Evolutionary conservation across 2,888 invertebrate genomes (phyloP), one percentile per base, ranked within the genome.

Genomic region (Hesperia comma): DNA sequence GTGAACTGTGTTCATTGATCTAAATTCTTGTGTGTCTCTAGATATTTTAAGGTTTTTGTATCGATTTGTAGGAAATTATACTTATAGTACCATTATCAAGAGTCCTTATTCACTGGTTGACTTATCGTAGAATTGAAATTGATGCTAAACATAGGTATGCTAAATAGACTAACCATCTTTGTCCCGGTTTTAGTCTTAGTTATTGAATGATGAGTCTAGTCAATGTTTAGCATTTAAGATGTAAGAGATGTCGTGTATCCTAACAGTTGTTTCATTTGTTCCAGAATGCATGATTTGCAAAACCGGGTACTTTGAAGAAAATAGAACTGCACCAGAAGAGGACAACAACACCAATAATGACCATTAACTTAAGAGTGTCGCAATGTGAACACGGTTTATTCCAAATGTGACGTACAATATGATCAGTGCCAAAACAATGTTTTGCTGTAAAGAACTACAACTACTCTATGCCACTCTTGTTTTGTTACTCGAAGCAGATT

Each of bases 341-440:
- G 57, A 61, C 53, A 70, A 32, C 32, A 63, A 68, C 69, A 70
- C 17, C 69, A 86, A 90, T 82, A 82, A 90, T 92, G 92, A 92
- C 91, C 85, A 92, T 91, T 81, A 92, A 92, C 81, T 83, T 92
- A 79, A 90, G 91, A 87, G 81, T 75, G 71, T 76, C 79, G 69
- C 70, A 67, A 73, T 72, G 74, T 81, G 75, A 79, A 68, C 70
- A 71, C 56, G 74, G 73, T 72, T 75, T 77, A 67, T 76, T 75
- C 74, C 87, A 80, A 84, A 88, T 87, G 87, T 91, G 89, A 90
- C 86, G 77, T 78, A 79, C 72, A 76, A 76, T 71, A 70, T 41
- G 58, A 68, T 68, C 71, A 85, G 92, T 91, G 88, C 87, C 90
- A 90, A 89, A 88, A 92, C 91, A 88, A 92, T 92, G 92, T 86